Conservation (phyloP, 2,888 invertebrate species). For the Watsonalla cultraria region DNA sequence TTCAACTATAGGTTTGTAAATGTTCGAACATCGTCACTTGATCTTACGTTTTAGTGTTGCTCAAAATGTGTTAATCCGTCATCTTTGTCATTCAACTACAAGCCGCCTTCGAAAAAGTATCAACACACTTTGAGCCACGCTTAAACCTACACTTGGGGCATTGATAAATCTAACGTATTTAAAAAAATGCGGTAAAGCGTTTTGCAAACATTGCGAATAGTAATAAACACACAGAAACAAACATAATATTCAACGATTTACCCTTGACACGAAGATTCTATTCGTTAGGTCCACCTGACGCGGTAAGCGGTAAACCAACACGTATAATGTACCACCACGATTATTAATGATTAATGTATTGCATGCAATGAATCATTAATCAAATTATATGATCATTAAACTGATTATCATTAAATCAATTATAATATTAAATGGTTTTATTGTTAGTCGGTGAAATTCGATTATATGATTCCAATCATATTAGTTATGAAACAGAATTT, state of each 20-base stretch:
- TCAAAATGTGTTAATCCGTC: too few relatives aligned
- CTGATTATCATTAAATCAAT: neutral
- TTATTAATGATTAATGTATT: neutral
- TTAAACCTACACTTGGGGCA: neutral
- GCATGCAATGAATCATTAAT: neutral
- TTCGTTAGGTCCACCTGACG: conserved; percentile 78
- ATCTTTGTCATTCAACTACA: too few relatives aligned
- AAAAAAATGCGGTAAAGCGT: conserved; percentile 6
- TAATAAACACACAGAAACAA: conserved; percentile 47
- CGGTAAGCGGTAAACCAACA: conserved; percentile 68
- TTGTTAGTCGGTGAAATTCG: too few relatives aligned
- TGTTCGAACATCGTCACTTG: too few relatives aligned
- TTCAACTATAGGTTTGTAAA: too few relatives aligned
- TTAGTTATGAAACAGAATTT: too few relatives aligned
- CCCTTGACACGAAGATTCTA: conserved; percentile 71
- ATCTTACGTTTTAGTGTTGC: too few relatives aligned
- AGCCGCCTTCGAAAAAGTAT: too few relatives aligned
- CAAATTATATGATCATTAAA: neutral
- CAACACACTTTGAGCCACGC: too few relatives aligned
- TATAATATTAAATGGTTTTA: too few relatives aligned
- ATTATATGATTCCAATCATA: too few relatives aligned
- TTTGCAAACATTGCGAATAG: conserved; percentile 17
- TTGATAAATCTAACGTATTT: conserved; percentile 22
- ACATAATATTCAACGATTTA: conserved; percentile 51
- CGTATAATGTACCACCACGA: conserved; percentile 38